These are phyloP conservation scores for Prunella strophiata DNA, from an alignment of 2,797 vertebrate genomes.

Conservation along the genomic window DNA sequence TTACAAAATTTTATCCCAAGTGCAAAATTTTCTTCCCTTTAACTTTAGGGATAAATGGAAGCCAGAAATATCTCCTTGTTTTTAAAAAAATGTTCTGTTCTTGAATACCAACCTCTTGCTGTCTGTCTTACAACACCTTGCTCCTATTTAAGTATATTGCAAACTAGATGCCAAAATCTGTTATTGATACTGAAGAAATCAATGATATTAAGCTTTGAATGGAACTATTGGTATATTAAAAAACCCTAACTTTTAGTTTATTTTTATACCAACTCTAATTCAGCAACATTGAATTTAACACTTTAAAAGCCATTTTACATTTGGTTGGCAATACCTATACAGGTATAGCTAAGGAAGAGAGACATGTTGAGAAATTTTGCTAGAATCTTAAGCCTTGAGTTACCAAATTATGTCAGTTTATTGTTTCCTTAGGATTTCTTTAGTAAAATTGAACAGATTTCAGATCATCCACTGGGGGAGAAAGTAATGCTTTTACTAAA, in stretches of 20 bases:
- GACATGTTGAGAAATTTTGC: background rate
- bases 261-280: background rate
- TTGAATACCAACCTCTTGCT: background rate
- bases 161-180: background rate
- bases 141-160: background rate
- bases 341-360: background rate
- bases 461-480: accelerated
- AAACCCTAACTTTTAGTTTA: background rate
- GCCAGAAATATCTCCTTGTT: background rate
- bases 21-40: background rate
- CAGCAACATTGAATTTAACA: background rate
- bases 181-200: background rate
- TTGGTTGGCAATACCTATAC: background rate
- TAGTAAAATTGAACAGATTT: background rate
- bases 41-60: background rate
- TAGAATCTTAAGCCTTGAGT: background rate
- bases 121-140: background rate
- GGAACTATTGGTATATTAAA: background rate
- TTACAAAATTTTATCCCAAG: background rate
- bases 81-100: background rate
- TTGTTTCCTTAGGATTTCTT: background rate
- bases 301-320: background rate
- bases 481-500: background rate
- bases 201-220: background rate
- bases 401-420: background rate